Base-by-base conservation (phyloP, 1,140 invertebrate genomes). In the Nymphalis io region DNA sequence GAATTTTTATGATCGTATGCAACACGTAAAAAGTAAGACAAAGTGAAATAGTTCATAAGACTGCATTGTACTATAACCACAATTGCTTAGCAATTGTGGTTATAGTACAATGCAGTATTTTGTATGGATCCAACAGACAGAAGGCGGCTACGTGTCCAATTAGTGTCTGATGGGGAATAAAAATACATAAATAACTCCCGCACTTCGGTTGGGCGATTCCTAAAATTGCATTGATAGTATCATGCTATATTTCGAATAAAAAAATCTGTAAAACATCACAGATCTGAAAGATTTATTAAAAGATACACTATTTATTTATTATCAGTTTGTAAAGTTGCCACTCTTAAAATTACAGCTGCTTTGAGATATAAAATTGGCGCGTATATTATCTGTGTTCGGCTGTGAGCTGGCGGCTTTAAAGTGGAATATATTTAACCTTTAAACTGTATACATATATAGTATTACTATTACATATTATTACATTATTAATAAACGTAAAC, bases 181-280 rank as follows among this genome's bases (percentile, higher is more conserved):
- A 55, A 55, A n/a, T 55, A 27, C 23, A 55, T 55, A 55, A 55
- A 55, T 55, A 55, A 27, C 51, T 55, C 51, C 20, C 15, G 5
- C 48, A 21, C 18, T 0, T 11, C 48, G 5, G 23, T 55, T 4
- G 12, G 13, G 51, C 13, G 51, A 23, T 53, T 3, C 12, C 21
- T 12, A 27, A 15, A n/a, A 15, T 27, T 23, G 16, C 18, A 51
- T 15, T 55, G 51, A 55, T 55, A 55, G 6, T 55, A 55, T 55
- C 51, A 3, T 48, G 1, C n/a, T 18, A 48, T 48, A n/a, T 48
- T 48, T 20, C 42, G 42, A 18, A 48, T 8, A 48, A 48, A 48
- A 20, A 20, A 48, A 3, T 1, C 10, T 27, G 23, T 5, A 33
- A 33, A 33, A 33, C 6, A 8, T 1, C 6, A 33, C 27, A 27